Evolutionary conservation across 1,140 invertebrate species (phyloP), one percentile per base, ranked within the genome.

Genomic region (Capitella teleta): DNA sequence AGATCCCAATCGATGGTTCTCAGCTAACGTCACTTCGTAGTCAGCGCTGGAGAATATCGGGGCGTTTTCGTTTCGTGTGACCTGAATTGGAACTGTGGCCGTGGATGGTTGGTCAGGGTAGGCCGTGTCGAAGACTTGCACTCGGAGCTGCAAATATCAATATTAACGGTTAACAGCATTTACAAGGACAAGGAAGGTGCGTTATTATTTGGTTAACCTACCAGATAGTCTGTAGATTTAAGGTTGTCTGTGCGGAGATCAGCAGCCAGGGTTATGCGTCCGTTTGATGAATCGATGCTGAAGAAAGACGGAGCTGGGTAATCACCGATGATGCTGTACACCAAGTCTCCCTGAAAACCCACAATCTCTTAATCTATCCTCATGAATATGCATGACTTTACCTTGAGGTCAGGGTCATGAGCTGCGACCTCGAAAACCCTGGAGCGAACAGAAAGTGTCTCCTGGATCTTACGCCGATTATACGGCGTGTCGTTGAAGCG

Each of bases 221-320:
- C 49, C 23, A 25, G 42, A 28, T 51, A 51, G 6, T 23, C 24
- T 10, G 38, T 43, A n/a, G 49, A 44, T 28, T 51, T 51, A 41
- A 51, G 49, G 28, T 44, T 42, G 28, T 51, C 49, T 26, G 24
- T 10, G 30, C 44, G 42, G 18, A 51, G 49, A 23, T 51, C 25
- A 24, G 23, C 23, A 14, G 16, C 19, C 18, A 51, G 18, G 8
- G 25, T 28, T 5, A 51, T 44, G 16, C 44, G 23, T 12, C 50
- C 55, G 40, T n/a, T 32, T 5, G 16, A 45, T 3, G 43, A 19
- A 30, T 57, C 37, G 21, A 63, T 47, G 23, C 26, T 48, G 38
- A 63, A 63, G 56, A 61, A 63, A 37, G 52, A 51, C 25, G 55
- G 52, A 26, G 61, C 53, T n/a, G 51, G 55, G 26, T 51, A 51